Evolutionary conservation across 1,140 invertebrate genomes (phyloP).

Genomic region (Drosophila repleta): DNA sequence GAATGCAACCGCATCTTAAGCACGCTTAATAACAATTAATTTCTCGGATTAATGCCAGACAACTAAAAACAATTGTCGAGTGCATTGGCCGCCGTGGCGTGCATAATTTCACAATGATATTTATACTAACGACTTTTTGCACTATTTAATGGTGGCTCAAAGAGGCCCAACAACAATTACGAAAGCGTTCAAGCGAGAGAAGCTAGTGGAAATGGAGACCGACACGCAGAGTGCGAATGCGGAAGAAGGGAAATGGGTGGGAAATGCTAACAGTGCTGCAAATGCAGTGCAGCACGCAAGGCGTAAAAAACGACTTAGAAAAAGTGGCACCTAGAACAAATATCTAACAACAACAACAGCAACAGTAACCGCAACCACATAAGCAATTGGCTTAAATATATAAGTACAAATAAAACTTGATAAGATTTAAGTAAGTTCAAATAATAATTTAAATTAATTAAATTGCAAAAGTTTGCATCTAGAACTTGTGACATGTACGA

Average conservation of each 20-base stretch:
- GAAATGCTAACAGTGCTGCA: constrained; percentile 7
- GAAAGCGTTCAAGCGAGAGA: constrained; percentile 22
- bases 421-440: constrained; percentile 49
- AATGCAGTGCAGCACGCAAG: constrained; percentile 52
- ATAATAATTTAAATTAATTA: constrained; percentile 74
- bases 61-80: constrained; percentile 50
- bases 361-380: constrained; percentile 11
- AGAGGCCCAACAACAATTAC: constrained; percentile 30
- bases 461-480: constrained; percentile 39
- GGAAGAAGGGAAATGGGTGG: constrained; percentile 52
- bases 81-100: constrained; percentile 72
- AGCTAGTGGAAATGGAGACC: constrained; percentile 36
- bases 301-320: constrained; percentile 31
- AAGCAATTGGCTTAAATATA: constrained; percentile 53
- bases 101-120: constrained; percentile 73
- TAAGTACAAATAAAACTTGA: constrained; percentile 28
- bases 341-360: constrained; percentile 2
- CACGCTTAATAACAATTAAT: constrained; percentile 47
- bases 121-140: constrained; percentile 72
- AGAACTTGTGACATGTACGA: constrained; percentile 33
- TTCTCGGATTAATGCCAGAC: constrained; percentile 28
- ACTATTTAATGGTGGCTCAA: constrained; percentile 50
- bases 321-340: constrained; percentile 26
- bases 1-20: constrained; percentile 29
- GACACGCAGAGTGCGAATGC: constrained; percentile 59